These are phyloP conservation scores for Harpagifer antarcticus DNA, from an alignment of 2,797 vertebrate genomes.

Conservation along the genomic window DNA sequence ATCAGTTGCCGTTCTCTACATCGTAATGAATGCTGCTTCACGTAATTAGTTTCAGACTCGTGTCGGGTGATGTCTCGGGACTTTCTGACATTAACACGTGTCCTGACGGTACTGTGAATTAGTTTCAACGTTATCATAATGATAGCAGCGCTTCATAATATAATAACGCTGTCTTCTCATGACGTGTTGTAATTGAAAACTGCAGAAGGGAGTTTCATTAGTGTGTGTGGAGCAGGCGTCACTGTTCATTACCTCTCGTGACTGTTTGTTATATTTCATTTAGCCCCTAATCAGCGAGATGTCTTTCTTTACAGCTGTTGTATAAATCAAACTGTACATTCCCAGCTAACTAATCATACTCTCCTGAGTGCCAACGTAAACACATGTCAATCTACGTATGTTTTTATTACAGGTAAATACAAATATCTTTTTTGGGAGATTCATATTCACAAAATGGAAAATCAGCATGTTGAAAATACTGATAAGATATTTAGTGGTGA, in stretches of 20 bases:
- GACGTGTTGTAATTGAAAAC: constrained; percentile 54
- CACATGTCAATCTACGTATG: constrained; percentile 33
- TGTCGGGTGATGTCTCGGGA: constrained; percentile 35
- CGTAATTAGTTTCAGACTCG: constrained; percentile 65
- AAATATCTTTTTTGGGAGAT: constrained; percentile 38
- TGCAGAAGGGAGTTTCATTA: constrained; percentile 55
- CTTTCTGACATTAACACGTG: constrained; percentile 59
- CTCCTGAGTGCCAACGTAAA: constrained; percentile 50
- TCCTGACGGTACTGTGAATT: constrained; percentile 45
- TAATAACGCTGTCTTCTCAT: constrained; percentile 29
- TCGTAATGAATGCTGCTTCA: constrained; percentile 51
- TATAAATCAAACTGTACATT: constrained; percentile 59
- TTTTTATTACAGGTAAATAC: constrained; percentile 54
- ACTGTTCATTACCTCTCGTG: constrained; percentile 55
- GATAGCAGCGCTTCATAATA: constrained; percentile 18
- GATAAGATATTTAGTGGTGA: constrained; percentile 10
- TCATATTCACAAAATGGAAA: constrained; percentile 29
- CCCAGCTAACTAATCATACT: constrained; percentile 56
- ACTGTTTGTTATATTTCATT: constrained; percentile 66
- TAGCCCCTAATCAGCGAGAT: constrained; percentile 64
- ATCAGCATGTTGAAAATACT: neutral
- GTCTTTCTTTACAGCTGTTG: constrained; percentile 50
- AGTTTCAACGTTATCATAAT: constrained; percentile 42
- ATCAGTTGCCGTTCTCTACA: constrained; percentile 46
- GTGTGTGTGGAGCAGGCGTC: constrained; percentile 47